phyloP scores from a whole-genome alignment of 37 sponge, comb jelly and placozoan genomes.

The Beroe ovata region DNA sequence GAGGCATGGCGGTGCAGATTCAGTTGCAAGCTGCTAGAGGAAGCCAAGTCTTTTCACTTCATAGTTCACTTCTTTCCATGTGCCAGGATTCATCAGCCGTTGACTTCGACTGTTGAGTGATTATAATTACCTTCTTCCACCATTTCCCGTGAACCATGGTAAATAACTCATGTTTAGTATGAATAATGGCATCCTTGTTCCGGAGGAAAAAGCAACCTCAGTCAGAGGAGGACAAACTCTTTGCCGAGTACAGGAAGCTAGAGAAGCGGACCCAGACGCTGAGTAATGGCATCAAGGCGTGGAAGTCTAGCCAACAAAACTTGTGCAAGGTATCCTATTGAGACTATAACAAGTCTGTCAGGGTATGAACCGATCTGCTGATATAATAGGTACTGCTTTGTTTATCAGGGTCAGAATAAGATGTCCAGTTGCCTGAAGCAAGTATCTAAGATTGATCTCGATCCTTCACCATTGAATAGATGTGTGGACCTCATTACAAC shows the following conservation, averaged over 20 bases:
- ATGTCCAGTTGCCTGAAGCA: constrained; percentile 63
- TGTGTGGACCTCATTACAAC: constrained; percentile 64
- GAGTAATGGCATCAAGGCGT: constrained; percentile 43
- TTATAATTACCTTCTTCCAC: too few species aligned
- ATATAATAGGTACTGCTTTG: too few species aligned
- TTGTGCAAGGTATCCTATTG: constrained; percentile 63
- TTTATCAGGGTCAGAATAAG: constrained; percentile 53
- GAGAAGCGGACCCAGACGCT: constrained; percentile 45
- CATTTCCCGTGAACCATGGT: too few species aligned
- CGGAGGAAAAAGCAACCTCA: constrained; percentile 42
- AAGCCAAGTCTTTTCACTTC: too few species aligned
- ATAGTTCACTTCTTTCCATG: too few species aligned
- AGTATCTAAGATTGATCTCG: constrained; percentile 51
- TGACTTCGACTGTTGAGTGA: too few species aligned
- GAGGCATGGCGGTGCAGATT: too few species aligned
- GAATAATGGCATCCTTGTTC: constrained; percentile 39
- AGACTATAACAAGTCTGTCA: too few species aligned
- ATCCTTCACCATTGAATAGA: constrained; percentile 18
- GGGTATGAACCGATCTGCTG: too few species aligned
- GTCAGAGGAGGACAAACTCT: constrained; percentile 48
- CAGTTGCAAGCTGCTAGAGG: too few species aligned
- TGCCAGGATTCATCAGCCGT: too few species aligned
- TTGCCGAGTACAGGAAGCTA: constrained; percentile 56
- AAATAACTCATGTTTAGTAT: too few species aligned
- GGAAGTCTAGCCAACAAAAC: constrained; percentile 50